Conservation (phyloP, 2,113 vertebrate genomes). For the Myocastor coypus region DNA sequence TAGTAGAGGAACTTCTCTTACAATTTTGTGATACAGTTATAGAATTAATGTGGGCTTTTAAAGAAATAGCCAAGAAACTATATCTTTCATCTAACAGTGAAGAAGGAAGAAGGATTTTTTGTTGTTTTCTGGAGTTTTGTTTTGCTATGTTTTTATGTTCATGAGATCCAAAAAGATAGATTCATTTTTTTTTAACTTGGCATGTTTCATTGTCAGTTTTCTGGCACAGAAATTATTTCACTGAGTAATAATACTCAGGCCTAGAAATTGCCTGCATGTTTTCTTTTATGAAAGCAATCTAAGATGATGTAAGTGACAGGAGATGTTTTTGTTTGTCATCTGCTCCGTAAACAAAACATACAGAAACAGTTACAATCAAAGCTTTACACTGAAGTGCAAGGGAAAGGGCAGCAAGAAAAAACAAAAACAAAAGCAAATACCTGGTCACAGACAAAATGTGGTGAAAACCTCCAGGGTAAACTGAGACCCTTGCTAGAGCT, state of each 20-base stretch:
- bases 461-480: neutral
- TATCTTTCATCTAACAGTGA: neutral
- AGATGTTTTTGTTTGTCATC: neutral
- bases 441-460: neutral
- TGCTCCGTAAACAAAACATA: neutral
- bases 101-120: neutral
- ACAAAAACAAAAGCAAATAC: neutral
- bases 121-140: neutral
- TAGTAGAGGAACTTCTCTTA: neutral
- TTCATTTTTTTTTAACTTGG: neutral
- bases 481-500: neutral
- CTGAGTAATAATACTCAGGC: neutral
- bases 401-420: neutral
- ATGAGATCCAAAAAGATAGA: neutral
- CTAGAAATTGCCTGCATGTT: neutral
- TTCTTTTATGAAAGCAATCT: neutral
- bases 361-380: neutral
- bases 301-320: neutral
- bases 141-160: neutral
- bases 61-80: neutral
- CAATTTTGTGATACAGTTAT: neutral
- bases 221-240: conserved; percentile 22
- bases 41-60: neutral
- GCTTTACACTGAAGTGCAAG: neutral
- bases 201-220: neutral